Evolutionary conservation across 2,113 vertebrate genomes (phyloP).

Genomic region (Apaloderma vittatum): DNA sequence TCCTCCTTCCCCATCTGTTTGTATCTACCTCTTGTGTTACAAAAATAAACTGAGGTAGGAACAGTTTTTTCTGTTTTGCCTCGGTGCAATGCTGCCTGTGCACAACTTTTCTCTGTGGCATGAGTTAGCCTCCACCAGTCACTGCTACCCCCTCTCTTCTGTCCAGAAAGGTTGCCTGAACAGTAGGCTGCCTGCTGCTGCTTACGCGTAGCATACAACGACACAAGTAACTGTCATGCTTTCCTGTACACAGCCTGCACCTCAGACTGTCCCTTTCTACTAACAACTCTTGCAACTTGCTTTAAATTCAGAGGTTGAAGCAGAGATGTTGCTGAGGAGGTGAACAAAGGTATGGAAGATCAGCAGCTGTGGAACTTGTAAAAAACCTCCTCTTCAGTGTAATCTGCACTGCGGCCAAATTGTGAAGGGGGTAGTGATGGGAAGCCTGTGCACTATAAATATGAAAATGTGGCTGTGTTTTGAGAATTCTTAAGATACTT

Average conservation of each 20-base stretch:
- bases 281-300: not conserved
- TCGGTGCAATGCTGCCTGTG: not conserved
- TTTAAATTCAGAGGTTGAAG: not conserved
- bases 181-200: not conserved
- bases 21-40: constrained; percentile 37
- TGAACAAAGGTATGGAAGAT: not conserved
- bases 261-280: not conserved
- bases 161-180: not conserved
- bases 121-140: not conserved
- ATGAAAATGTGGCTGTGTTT: not conserved
- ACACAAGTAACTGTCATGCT: not conserved
- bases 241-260: not conserved
- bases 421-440: not conserved
- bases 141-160: not conserved
- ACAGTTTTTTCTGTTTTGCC: not conserved
- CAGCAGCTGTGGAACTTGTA: not conserved
- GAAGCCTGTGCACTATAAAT: not conserved
- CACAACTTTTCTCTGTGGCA: not conserved
- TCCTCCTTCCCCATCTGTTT: constrained; percentile 69
- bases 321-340: not conserved
- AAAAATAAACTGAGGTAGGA: constrained; percentile 42
- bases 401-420: not conserved
- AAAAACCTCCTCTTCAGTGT: not conserved
- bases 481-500: not conserved
- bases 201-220: accelerated